Percentiles rank a stretch among this genome's conserved stretches.
Evolutionary conservation across 1,140 invertebrate species (phyloP).

Genomic region (Riptortus pedestris): DNA sequence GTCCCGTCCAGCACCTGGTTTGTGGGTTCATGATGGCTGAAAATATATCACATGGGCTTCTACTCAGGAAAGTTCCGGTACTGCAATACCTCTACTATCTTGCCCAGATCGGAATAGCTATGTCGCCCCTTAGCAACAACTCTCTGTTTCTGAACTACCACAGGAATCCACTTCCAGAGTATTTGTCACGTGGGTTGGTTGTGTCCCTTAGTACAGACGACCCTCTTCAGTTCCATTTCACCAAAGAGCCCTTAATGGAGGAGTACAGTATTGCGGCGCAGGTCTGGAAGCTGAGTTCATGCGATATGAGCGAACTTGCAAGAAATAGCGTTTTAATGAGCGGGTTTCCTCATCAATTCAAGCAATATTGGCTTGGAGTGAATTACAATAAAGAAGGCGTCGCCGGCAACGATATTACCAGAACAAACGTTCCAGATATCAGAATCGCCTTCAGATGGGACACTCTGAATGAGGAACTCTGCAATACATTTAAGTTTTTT

Average conservation of each 20-base stretch:
- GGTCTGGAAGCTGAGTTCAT: conserved; percentile 94
- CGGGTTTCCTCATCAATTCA: conserved; percentile 91
- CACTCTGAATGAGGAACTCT: conserved; percentile 46
- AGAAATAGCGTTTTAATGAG: conserved; percentile 94
- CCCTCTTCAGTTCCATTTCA: conserved; percentile 97
- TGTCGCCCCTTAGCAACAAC: conserved; percentile 98
- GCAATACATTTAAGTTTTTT: neutral
- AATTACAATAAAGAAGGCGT: conserved; percentile 92
- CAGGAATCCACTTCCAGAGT: conserved; percentile 94
- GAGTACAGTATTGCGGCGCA: conserved; percentile 99
- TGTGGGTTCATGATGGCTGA: conserved; percentile 94
- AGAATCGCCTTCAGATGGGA: conserved; percentile 83
- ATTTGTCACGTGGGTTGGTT: conserved; percentile 83
- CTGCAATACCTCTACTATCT: conserved; percentile 97
- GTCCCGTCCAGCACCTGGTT: conserved; percentile 89
- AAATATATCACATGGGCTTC: conserved; percentile 94
- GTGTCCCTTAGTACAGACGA: conserved; percentile 96
- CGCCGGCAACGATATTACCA: conserved; percentile 89
- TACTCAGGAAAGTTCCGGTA: conserved; percentile 96
- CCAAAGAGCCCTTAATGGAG: conserved; percentile 99
- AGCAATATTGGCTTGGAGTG: conserved; percentile 94
- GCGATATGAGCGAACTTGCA: conserved; percentile 97
- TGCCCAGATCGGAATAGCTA: conserved; percentile 90
- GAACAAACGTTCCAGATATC: conserved; percentile 97
- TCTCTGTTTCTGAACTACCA: conserved; percentile 98